Evolutionary conservation across 2,888 invertebrate species (phyloP), one percentile per base, ranked within the genome.

Genomic region (Drosophila prolongata): DNA sequence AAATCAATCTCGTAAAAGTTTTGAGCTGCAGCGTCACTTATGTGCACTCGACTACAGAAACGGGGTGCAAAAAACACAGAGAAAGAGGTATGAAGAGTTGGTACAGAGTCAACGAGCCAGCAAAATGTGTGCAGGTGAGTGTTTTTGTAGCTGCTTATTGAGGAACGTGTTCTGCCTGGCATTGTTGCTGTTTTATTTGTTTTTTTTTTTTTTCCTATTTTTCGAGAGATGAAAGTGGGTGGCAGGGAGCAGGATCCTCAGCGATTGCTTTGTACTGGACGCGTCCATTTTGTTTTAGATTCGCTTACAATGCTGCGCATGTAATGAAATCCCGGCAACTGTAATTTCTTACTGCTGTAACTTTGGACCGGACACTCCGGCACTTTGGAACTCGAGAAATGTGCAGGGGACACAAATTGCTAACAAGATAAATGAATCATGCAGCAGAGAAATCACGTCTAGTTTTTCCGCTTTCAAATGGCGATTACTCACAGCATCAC

Each of bases 1-100:
- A 84, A 88, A 84, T 88, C 87, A 88, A 88, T 88, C 84, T 83
- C 79, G 87, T 87, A 77, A 87, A 87, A 86, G 78, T 78, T 88
- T 85, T 73, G 38, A 65, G 65, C 78, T 71, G 53, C 61, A 68
- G 75, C 79, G 73, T 59, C 84, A 80, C 78, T 84, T 80, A 72
- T 82, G 62, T 79, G 79, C 58, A 69, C 69, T 70, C 55, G 50
- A 50, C 62, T 50, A 46, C 54, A 49, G 54, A 34, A 34, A 30
- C 10, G 44, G 34, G 14, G 2, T 1, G 37, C 14, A 3, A 16
- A 42, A 8, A 52, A n/a, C 13, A 16, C 9, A 10, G 13, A 13
- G 6, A n/a, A 24, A 1, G 24, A 3, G 11, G 53, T 10, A 27
- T 30, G 30, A 8, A 52, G 27, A 8, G 38, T 14, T 75, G 73